These are phyloP conservation scores for Eublepharis macularius DNA, from an alignment of 2,113 vertebrate species.

Conservation along the genomic window DNA sequence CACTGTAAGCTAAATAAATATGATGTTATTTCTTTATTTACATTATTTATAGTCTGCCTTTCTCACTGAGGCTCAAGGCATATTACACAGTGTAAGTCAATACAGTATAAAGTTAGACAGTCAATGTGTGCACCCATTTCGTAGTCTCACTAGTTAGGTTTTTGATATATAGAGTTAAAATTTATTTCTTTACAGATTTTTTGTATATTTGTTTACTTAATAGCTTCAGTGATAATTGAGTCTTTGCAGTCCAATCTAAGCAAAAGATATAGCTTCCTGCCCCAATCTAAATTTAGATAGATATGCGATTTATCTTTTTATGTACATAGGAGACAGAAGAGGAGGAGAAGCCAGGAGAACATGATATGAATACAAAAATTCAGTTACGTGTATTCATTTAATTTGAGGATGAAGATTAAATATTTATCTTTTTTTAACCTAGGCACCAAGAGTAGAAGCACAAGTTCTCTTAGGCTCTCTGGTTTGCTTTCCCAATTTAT, in stretches of 20 bases:
- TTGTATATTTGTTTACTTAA: too few relatives aligned
- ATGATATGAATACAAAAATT: neutral
- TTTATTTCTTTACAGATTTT: neutral
- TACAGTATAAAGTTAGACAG: neutral
- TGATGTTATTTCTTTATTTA: too few relatives aligned
- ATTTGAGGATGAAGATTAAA: neutral
- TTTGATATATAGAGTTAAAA: neutral
- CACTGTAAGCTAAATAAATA: neutral
- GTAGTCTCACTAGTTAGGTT: neutral
- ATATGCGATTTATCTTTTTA: too few relatives aligned
- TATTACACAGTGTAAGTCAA: too few relatives aligned
- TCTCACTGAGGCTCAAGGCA: too few relatives aligned
- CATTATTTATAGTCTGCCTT: too few relatives aligned
- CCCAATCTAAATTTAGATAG: neutral
- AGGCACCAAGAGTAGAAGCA: constrained; percentile 97
- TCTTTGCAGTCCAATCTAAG: neutral
- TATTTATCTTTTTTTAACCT: neutral
- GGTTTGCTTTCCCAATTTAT: constrained; percentile 97
- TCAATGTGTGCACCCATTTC: neutral
- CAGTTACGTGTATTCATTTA: neutral
- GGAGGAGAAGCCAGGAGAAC: too few relatives aligned
- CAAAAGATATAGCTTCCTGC: neutral
- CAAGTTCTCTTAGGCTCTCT: constrained; percentile 96
- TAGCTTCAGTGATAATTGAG: neutral
- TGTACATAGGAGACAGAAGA: neutral